Percentiles rank a stretch among this genome's conserved stretches.
These are phyloP conservation scores for Leucopsar rothschildi DNA, from an alignment of 2,113 vertebrate species.

Conservation along the genomic window DNA sequence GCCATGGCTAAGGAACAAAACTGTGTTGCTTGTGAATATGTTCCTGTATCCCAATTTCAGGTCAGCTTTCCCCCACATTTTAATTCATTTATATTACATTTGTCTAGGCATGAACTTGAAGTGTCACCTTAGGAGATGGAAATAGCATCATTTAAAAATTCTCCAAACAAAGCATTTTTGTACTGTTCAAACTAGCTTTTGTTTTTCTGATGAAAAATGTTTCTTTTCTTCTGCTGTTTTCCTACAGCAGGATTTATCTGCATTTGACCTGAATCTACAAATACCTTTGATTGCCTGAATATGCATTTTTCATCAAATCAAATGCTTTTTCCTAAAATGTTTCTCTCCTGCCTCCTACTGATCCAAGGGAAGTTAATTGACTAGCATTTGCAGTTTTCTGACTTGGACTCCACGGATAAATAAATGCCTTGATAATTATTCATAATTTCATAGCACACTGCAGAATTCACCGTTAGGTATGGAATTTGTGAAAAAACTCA, in stretches of 20 bases:
- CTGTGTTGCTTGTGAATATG: not conserved
- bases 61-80: not conserved
- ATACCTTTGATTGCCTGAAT: constrained; percentile 39
- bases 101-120: not conserved
- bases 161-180: constrained; percentile 31
- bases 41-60: not conserved
- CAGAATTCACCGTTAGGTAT: not conserved
- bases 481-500: not conserved
- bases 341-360: constrained; percentile 34
- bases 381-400: constrained; percentile 19
- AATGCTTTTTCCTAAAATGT: constrained; percentile 5
- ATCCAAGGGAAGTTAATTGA: constrained; percentile 39
- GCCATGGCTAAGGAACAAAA: not conserved
- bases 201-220: not conserved
- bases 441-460: not conserved
- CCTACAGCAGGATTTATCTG: constrained; percentile 41
- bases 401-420: constrained; percentile 9
- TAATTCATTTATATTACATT: not conserved
- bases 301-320: constrained; percentile 63
- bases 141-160: constrained; percentile 6
- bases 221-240: constrained; percentile 33
- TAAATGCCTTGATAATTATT: constrained; percentile 35
- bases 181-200: constrained; percentile 5
- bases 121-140: not conserved
- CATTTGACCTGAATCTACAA: constrained; percentile 34